A percentile compares a stretch with the other conserved stretches of the same genome.
Conservation (phyloP, 2,888 invertebrate species). For the Xestoiulus laeticollis region DNA sequence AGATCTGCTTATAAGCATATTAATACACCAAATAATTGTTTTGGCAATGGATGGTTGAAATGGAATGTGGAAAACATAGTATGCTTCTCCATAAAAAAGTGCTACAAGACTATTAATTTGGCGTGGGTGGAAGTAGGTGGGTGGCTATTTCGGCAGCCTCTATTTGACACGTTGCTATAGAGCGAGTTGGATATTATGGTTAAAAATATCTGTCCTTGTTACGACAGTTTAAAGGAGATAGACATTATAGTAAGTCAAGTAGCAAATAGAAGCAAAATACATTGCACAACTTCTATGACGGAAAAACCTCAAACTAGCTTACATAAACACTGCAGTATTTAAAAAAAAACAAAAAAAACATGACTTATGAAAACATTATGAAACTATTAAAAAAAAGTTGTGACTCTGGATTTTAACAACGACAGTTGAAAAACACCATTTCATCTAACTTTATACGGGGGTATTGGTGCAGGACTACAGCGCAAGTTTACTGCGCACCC, state of each 20-base stretch:
- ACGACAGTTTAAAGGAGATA: conserved; percentile 28
- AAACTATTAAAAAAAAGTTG: too few relatives aligned
- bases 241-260: background rate
- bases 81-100: too few relatives aligned
- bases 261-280: background rate
- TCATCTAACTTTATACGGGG: too few relatives aligned
- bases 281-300: background rate
- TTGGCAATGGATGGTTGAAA: too few relatives aligned
- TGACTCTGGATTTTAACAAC: too few relatives aligned
- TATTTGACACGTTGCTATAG: conserved; percentile 13
- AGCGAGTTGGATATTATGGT: background rate
- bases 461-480: too few relatives aligned
- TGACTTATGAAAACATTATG: background rate
- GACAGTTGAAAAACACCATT: too few relatives aligned
- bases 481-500: too few relatives aligned
- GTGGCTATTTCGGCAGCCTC: conserved; percentile 5
- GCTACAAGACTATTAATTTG: background rate
- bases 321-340: background rate
- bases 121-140: background rate
- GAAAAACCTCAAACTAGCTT: background rate
- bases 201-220: conserved; percentile 25
- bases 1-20: too few relatives aligned
- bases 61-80: too few relatives aligned
- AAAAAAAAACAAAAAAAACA: background rate
- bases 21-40: too few relatives aligned